phyloP scores from a whole-genome alignment of 2,888 invertebrate genomes.

The Teleiodes luculella region DNA sequence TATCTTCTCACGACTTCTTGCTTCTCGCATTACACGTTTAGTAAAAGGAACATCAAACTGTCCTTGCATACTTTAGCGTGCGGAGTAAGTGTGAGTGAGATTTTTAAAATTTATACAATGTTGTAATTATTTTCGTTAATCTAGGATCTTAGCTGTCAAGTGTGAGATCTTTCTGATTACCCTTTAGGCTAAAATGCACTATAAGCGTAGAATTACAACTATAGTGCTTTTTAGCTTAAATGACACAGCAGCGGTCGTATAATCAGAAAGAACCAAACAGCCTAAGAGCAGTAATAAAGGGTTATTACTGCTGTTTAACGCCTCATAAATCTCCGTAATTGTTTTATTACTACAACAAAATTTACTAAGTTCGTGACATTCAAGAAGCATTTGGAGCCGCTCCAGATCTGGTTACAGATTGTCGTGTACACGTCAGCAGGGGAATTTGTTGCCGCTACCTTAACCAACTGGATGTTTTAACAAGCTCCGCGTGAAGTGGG shows the following conservation, averaged over 20 bases:
- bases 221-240: too few species aligned
- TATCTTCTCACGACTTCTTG: slow-evolving; percentile 38
- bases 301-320: background rate
- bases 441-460: slow-evolving; percentile 46
- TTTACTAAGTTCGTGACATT: slow-evolving; percentile 17
- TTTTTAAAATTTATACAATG: too few species aligned
- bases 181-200: too few species aligned
- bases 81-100: background rate
- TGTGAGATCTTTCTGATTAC: background rate
- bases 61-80: background rate
- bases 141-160: too few species aligned
- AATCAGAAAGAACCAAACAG: too few species aligned
- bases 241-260: too few species aligned
- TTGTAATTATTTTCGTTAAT: too few species aligned
- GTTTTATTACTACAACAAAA: slow-evolving; percentile 4
- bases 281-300: too few species aligned
- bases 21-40: slow-evolving; percentile 4
- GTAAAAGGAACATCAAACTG: slow-evolving; percentile 3
- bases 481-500: slow-evolving; percentile 42
- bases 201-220: too few species aligned
- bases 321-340: background rate
- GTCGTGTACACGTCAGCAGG: slow-evolving; percentile 46
- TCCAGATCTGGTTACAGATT: slow-evolving; percentile 48
- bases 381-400: slow-evolving; percentile 20
- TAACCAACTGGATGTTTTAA: slow-evolving; percentile 39